Base-by-base conservation (phyloP, 2,888 invertebrate genomes). In the Protophormia terraenovae region DNA sequence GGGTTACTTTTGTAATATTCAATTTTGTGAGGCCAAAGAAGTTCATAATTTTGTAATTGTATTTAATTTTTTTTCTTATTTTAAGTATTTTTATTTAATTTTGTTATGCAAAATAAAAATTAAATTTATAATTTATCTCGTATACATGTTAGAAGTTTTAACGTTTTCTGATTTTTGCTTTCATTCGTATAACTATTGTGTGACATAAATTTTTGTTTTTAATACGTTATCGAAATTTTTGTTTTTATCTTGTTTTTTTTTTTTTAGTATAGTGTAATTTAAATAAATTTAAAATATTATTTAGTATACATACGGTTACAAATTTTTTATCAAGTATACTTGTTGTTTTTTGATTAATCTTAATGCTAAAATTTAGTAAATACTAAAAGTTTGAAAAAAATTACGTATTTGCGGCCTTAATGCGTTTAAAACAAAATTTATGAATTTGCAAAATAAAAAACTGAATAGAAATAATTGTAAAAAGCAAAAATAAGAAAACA, bases 61-160 rank as follows among this genome's bases (percentile, higher is more conserved):
- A n/a, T n/a, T n/a, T n/a, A n/a, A n/a, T n/a, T 35, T 27, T 32
- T 73, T 38, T 41, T 50, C 47, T 35, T 35, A 16, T 73, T 47
- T 60, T 58, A n/a, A n/a, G n/a, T n/a, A n/a, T 7, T 62, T 38
- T 53, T 60, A 50, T 71, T 53, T 19, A 75, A 47, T 69, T 78
- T 69, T 77, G 53, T 83, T 76, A 47, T 45, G 62, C 29, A 81
- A 82, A 77, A 84, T 66, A 27, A 81, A 86, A 86, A 86, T 81
- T 76, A 84, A 87, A 87, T 86, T 87, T 77, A 58, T 64, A 83
- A 87, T 87, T 86, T 81, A 79, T 80, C 67, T 88, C 83, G 87
- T 88, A 87, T 88, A 87, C 88, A 87, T 87, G 79, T 87, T 66
- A 66, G 66, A 58, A 80, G 73, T 79, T 86, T 41, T 66, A 69